These are phyloP conservation scores for Clytia hemisphaerica DNA, from an alignment of 30 jellyfish, hydroid and myxozoan genomes.

Conservation along the genomic window DNA sequence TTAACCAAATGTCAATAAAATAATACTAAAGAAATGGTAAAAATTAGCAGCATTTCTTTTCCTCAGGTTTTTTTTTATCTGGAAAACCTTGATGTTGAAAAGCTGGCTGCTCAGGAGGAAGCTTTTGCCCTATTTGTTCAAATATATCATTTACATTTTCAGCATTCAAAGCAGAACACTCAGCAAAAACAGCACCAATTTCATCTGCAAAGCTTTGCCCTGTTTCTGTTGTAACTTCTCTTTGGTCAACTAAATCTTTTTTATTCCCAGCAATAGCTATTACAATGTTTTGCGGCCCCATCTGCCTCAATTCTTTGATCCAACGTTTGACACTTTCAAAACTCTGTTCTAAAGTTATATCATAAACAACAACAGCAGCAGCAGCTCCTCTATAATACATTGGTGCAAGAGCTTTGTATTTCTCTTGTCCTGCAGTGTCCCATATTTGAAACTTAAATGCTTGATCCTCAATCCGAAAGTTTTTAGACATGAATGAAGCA, in stretches of 20 bases:
- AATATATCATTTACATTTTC: slow-evolving; percentile 64
- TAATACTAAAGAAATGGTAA: no score
- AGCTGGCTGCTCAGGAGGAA: slow-evolving; percentile 20
- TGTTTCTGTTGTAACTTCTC: slow-evolving; percentile 51
- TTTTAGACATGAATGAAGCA: slow-evolving; percentile 87
- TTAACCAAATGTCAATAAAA: no score
- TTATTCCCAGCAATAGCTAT: slow-evolving; percentile 84
- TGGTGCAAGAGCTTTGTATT: slow-evolving; percentile 83
- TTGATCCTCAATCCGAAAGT: slow-evolving; percentile 42
- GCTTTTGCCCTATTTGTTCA: slow-evolving; percentile 41
- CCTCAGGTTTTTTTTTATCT: no score
- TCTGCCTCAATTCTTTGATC: slow-evolving; percentile 69
- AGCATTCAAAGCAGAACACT: slow-evolving; percentile 79
- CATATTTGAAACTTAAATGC: slow-evolving; percentile 74
- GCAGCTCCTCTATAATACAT: slow-evolving; percentile 93
- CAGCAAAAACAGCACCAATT: slow-evolving; percentile 73
- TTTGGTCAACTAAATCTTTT: slow-evolving; percentile 53
- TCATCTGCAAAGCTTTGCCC: slow-evolving; percentile 70
- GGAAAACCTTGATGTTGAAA: no score
- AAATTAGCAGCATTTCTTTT: no score
- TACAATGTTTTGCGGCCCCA: slow-evolving; percentile 75
- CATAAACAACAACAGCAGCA: slow-evolving; percentile 90
- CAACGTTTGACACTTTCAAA: slow-evolving; percentile 65
- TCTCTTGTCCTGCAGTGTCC: slow-evolving; percentile 99
- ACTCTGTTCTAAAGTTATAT: slow-evolving; percentile 44